A percentile compares a stretch with the other conserved stretches of the same genome.
These are phyloP conservation scores for Chydorus sphaericus DNA, from an alignment of 2,888 invertebrate genomes.

Conservation along the genomic window DNA sequence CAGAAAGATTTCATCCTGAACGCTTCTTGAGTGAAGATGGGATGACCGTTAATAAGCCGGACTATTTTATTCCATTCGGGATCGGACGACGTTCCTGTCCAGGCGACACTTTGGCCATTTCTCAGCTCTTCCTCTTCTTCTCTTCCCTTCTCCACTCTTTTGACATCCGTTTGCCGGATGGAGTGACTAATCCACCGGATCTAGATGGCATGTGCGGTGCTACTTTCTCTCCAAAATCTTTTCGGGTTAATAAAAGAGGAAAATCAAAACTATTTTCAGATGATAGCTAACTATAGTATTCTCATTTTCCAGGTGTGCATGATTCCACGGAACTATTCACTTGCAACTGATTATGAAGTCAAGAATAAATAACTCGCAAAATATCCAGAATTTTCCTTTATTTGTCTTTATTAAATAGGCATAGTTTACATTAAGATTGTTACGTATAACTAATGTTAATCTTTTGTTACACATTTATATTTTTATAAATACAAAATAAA, in stretches of 20 bases:
- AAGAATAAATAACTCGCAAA: too few relatives aligned
- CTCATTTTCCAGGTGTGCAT: too few relatives aligned
- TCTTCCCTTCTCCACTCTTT: constrained; percentile 68
- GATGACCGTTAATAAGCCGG: constrained; percentile 65
- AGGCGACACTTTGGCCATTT: constrained; percentile 71
- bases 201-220: constrained; percentile 66
- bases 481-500: too few relatives aligned
- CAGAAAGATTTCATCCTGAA: constrained; percentile 65
- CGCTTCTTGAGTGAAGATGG: constrained; percentile 68
- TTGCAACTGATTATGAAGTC: too few relatives aligned
- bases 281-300: too few relatives aligned
- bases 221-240: constrained; percentile 65
- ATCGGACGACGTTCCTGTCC: constrained; percentile 74
- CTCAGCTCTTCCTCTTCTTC: constrained; percentile 82
- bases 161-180: constrained; percentile 55
- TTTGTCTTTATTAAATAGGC: too few relatives aligned
- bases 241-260: constrained; percentile 44
- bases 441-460: too few relatives aligned
- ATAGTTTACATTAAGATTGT: too few relatives aligned
- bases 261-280: too few relatives aligned
- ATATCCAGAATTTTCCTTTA: too few relatives aligned
- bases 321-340: too few relatives aligned
- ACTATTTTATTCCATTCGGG: constrained; percentile 82
- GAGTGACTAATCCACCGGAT: constrained; percentile 55
- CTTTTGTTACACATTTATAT: too few relatives aligned